Evolutionary conservation across 2,797 vertebrate species (phyloP), one percentile per base, ranked within the genome.

Genomic region (Bucorvus abyssinicus): DNA sequence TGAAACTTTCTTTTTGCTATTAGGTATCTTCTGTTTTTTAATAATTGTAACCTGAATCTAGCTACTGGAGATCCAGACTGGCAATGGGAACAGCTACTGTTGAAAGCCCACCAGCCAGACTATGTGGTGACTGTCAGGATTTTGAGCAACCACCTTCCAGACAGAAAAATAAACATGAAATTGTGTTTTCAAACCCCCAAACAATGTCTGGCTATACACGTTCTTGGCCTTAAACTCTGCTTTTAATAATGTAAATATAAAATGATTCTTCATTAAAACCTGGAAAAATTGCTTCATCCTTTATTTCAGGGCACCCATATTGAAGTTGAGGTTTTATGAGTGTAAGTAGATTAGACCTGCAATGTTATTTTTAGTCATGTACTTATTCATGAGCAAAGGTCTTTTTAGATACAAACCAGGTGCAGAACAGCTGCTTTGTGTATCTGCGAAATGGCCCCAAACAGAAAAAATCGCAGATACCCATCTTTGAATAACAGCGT

Each of bases 401-500:
- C 21, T 68, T 81, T 70, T 50, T 61, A 81, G 90, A 81, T 68
- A 88, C 34, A 90, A 93, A 85, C 84, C 89, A 93, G 94, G 61
- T 92, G 90, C 87, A 85, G 74, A 60, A 13, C 85, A 96, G 88
- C 96, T 96, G 57, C 95, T 97, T 84, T 85, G 53, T 45, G 80
- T 94, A 77, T 89, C 85, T 57, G 71, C 44, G 12, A 42, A 93
- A 59, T 34, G 61, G 49, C 84, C 77, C 36, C 86, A 91, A 88
- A 83, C 52, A 16, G 69, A 79, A 95, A 12, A 84, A 85, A 38
- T 2, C 56, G 36, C 64, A 93, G 93, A 93, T 94, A 81, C 63
- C 45, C 74, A 74, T 90, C 59, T 93, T 45, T 32, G 56, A 77
- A 89, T 21, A 61, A 42, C 11, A 94, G 74, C 34, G 32, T 90